Conservation (phyloP, 1,140 invertebrate genomes). For the Hesperophylax magnus region DNA sequence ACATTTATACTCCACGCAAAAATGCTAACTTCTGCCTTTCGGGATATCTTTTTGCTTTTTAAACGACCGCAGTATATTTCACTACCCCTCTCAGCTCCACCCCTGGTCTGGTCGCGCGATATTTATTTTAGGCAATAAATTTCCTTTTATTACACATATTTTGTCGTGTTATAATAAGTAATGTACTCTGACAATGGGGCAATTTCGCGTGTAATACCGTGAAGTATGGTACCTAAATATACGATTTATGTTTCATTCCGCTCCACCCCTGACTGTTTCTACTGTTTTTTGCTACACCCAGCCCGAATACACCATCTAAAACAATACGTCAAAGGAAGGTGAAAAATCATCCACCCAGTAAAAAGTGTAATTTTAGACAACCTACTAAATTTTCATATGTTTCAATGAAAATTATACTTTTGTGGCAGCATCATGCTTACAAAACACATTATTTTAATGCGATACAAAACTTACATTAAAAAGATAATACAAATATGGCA, state of each 20-base stretch:
- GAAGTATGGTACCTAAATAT: conserved; percentile 58
- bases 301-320: neutral
- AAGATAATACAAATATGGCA: conserved; percentile 1
- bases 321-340: no score
- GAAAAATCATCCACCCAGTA: neutral
- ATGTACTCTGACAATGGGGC: conserved; percentile 68
- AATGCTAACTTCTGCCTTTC: conserved; percentile 40
- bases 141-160: conserved; percentile 73
- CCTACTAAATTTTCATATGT: neutral
- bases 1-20: conserved; percentile 28
- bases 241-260: conserved; percentile 57
- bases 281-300: conserved; percentile 18
- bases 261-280: conserved; percentile 48
- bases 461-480: neutral
- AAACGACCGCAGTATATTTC: conserved; percentile 44
- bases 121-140: conserved; percentile 73
- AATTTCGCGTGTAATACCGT: conserved; percentile 70
- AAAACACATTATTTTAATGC: neutral
- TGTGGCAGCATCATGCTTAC: neutral
- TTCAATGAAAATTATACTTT: neutral
- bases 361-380: neutral
- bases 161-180: conserved; percentile 73
- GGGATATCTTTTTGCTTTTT: conserved; percentile 41
- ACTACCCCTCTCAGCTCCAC: neutral
- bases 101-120: conserved; percentile 58